Conservation (phyloP, 2,113 vertebrate species). For the Hemiprocne comata region DNA sequence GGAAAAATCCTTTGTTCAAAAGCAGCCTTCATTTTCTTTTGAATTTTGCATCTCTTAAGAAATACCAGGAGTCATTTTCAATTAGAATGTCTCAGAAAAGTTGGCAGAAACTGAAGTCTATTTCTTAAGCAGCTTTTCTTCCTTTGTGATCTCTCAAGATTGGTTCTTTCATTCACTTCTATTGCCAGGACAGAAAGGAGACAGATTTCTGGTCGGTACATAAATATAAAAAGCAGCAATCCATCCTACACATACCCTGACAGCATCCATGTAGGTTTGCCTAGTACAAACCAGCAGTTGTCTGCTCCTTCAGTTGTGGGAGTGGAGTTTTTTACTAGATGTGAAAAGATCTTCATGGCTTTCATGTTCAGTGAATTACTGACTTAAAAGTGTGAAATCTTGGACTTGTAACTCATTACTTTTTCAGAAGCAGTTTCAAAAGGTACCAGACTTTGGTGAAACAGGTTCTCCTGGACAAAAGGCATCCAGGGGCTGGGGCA, state of each 20-base stretch:
- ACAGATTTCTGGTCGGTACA: slow-evolving; percentile 13
- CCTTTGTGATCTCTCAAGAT: slow-evolving; percentile 48
- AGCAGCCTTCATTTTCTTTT: slow-evolving; percentile 54
- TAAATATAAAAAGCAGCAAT: slow-evolving; percentile 7
- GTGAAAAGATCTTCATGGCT: slow-evolving; percentile 1
- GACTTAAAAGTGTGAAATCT: background rate
- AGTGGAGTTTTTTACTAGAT: background rate
- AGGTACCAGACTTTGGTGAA: slow-evolving; percentile 10
- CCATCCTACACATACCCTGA: background rate
- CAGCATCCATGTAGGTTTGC: background rate
- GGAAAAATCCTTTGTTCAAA: slow-evolving; percentile 49
- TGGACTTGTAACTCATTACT: background rate
- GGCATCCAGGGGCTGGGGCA: background rate
- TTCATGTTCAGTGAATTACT: background rate
- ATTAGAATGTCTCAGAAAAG: slow-evolving; percentile 54
- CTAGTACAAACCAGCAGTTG: background rate
- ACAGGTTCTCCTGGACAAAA: background rate
- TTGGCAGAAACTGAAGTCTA: slow-evolving; percentile 50
- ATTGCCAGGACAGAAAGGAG: slow-evolving; percentile 23
- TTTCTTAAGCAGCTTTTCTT: slow-evolving; percentile 62
- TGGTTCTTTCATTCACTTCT: slow-evolving; percentile 39
- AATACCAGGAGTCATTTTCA: slow-evolving; percentile 63
- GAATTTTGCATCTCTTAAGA: slow-evolving; percentile 45
- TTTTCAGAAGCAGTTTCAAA: slow-evolving; percentile 19
- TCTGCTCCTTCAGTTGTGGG: background rate